A percentile compares a stretch with the other conserved stretches of the same genome.
Conservation (phyloP, 2,888 invertebrate species). For the Phyllotreta striolata region DNA sequence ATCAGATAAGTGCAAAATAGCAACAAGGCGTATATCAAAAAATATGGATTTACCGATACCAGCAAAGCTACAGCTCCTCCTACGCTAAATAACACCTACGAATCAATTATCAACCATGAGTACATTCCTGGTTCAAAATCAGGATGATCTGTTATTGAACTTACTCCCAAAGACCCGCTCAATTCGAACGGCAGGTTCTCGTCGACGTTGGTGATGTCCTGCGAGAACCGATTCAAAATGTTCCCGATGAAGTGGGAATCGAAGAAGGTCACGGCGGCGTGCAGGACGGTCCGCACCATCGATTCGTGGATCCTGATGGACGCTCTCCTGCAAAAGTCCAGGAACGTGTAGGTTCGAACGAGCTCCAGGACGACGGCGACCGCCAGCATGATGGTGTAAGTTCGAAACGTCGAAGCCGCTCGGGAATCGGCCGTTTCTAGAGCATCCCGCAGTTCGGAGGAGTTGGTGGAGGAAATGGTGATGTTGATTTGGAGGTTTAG, state of each 20-base stretch:
- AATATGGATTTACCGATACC: constrained; percentile 44
- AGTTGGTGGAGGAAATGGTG: background rate
- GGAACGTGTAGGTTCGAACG: constrained; percentile 63
- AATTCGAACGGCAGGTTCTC: constrained; percentile 48
- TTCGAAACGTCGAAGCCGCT: constrained; percentile 36
- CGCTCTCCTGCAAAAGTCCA: constrained; percentile 82
- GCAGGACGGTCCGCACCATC: constrained; percentile 47
- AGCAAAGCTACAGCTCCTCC: constrained; percentile 43
- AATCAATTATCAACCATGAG: constrained; percentile 14
- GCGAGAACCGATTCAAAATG: constrained; percentile 53
- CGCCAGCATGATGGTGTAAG: constrained; percentile 42
- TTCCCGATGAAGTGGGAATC: constrained; percentile 53
- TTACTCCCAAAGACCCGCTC: constrained; percentile 45
- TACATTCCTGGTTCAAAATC: background rate
- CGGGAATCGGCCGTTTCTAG: constrained; percentile 31
- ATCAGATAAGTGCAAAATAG: constrained; percentile 43
- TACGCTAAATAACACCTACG: constrained; percentile 42
- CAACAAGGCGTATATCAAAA: constrained; percentile 43
- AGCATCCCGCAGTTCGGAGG: constrained; percentile 18
- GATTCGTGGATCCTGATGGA: constrained; percentile 51
- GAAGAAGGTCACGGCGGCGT: constrained; percentile 51
- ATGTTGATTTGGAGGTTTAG: constrained; percentile 34
- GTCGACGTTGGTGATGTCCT: constrained; percentile 51
- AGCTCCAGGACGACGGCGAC: constrained; percentile 36
- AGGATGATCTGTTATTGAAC: constrained; percentile 11